Evolutionary conservation across 2,888 invertebrate genomes (phyloP), one percentile per base, ranked within the genome.

Genomic region (Drosophila kuntzei): DNA sequence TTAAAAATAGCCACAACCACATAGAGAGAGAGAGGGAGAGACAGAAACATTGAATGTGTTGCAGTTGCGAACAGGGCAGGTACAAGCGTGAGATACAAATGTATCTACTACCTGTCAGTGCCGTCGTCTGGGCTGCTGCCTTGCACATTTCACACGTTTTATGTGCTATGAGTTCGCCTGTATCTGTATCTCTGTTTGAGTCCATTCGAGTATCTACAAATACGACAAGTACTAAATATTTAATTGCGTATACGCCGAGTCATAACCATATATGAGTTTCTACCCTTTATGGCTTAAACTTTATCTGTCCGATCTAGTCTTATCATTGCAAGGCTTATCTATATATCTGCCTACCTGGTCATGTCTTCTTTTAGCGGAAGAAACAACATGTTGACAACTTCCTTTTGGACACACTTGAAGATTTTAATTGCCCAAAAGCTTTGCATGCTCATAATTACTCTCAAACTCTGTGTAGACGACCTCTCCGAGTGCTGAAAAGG

Each of bases 61-160:
- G 34, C 49, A 50, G 34, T 50, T 50, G 34, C 22, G 11, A 36
- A 50, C 50, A 25, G 36, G 57, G 51, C 70, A 77, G 80, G 70
- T 76, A 76, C 79, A 57, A 71, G 64, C 77, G 75, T 81, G 79
- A 81, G 86, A 78, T 81, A 84, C 73, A 84, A 77, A 78, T 74
- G 70, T 83, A 85, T 76, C 71, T 80, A 71, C 75, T 81, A 81
- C 82, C 87, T 83, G 76, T 71, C 76, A 47, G 46, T 29, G 43
- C 36, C 32, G 47, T 49, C 49, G 36, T 44, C 46, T 46, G 58
- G 50, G 37, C 43, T 55, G 66, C 44, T 64, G 63, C 29, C 47
- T 67, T 68, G 76, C 79, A 64, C 83, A 85, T 78, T 83, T 88
- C 79, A 88, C 85, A 85, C 85, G 75, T 85, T 83, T 76, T 64